These are phyloP conservation scores for Atrina japonica DNA, from an alignment of 2,888 invertebrate species.

Conservation along the genomic window DNA sequence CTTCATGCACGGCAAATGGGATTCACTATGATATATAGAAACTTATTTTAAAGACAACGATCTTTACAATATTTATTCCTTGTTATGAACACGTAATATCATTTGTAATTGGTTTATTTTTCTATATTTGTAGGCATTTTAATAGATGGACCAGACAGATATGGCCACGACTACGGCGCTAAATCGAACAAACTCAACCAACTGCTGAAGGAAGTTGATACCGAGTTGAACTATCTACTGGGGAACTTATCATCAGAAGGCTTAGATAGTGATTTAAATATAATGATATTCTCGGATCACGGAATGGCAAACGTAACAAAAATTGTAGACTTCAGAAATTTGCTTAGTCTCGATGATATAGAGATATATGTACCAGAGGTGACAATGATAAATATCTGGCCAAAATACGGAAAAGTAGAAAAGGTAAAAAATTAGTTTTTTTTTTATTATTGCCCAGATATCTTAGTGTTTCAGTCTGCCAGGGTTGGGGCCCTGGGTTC, in stretches of 20 bases:
- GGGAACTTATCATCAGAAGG: conserved; percentile 38
- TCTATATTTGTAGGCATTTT: conserved; percentile 52
- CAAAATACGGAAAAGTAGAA: background rate
- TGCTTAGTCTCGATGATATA: conserved; percentile 43
- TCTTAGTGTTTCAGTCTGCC: no score
- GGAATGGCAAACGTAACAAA: conserved; percentile 62
- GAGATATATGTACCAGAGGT: conserved; percentile 46
- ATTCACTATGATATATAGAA: no score
- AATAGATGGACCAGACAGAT: conserved; percentile 51
- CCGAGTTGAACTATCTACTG: conserved; percentile 38
- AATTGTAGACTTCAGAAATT: conserved; percentile 48
- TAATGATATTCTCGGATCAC: conserved; percentile 67
- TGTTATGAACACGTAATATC: no score
- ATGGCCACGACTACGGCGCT: conserved; percentile 58
- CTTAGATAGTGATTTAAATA: conserved; percentile 45
- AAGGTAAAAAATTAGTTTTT: conserved; percentile 3
- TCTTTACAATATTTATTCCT: no score
- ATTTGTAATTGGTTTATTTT: no score
- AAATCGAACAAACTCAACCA: conserved; percentile 44
- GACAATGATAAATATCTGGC: background rate
- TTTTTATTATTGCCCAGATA: no score
- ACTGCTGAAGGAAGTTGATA: conserved; percentile 46
- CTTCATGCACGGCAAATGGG: no score
- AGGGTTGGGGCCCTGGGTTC: no score
- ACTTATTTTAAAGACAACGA: no score